phyloP scores from a whole-genome alignment of 2,888 invertebrate genomes.

The Marasmarcha lunaedactyla region DNA sequence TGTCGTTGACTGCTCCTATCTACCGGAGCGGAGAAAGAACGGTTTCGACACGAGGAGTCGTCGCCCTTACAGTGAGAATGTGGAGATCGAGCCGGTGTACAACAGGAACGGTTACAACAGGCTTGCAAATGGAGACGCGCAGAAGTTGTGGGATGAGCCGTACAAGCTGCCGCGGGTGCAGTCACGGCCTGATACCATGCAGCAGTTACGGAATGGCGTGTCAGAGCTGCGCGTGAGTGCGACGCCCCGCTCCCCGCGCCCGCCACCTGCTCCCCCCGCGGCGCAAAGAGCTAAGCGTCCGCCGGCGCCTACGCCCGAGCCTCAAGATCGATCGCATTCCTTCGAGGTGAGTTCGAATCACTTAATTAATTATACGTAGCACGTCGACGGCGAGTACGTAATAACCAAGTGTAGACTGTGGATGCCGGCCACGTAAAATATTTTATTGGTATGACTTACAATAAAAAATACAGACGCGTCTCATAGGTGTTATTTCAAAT shows the following conservation, averaged over 20 bases:
- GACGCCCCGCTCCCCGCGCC: constrained; percentile 46
- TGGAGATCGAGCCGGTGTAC: constrained; percentile 42
- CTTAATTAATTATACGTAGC: neutral
- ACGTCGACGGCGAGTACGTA: no score
- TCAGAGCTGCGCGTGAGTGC: constrained; percentile 55
- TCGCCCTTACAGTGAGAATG: constrained; percentile 59
- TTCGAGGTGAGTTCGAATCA: constrained; percentile 51
- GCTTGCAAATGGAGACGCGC: constrained; percentile 33
- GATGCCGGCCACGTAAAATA: no score
- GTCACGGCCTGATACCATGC: constrained; percentile 44
- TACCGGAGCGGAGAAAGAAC: constrained; percentile 42
- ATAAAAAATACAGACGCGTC: no score
- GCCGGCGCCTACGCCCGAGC: constrained; percentile 50
- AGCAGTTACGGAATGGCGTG: constrained; percentile 47
- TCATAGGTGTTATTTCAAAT: no score
- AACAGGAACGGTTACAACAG: constrained; percentile 53
- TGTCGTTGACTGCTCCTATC: constrained; percentile 44
- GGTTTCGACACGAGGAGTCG: constrained; percentile 38
- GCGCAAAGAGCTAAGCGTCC: constrained; percentile 34
- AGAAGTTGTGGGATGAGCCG: constrained; percentile 56
- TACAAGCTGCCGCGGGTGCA: constrained; percentile 57
- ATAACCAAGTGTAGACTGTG: no score
- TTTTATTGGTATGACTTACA: no score
- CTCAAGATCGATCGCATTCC: constrained; percentile 41
- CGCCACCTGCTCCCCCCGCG: constrained; percentile 46